Base-by-base conservation (phyloP, 1,140 invertebrate species). In the Cydia splendana region DNA sequence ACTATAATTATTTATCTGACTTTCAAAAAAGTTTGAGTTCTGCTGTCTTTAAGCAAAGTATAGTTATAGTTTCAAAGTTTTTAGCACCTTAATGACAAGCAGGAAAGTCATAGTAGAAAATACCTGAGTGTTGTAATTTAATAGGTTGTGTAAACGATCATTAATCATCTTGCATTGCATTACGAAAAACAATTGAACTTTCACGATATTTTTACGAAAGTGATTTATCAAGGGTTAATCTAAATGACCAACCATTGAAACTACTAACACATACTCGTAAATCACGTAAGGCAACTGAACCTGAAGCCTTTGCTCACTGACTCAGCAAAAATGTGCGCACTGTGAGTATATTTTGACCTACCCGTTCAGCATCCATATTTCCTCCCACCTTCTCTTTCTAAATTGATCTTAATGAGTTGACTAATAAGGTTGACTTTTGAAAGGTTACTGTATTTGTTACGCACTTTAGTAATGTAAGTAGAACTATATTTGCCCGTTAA, bases 251-350 rank as follows among this genome's bases (percentile, higher is more conserved):
- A 15, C 4, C 15, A 51, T 48, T 48, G 13, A 48, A 48, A 48
- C 48, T 48, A 48, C 45, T 51, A 51, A 15, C 48, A 48, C 45
- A 51, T 42, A 15, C 48, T 51, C 48, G 48, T 51, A 51, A 51
- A 51, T 51, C 48, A 15, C 48, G 48, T 15, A 4, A 51, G 48
- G 48, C 48, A 51, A 57, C 53, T 57, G 53, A 57, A 18, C 48
- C 53, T 57, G 53, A 18, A 57, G 53, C 53, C 53, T 57, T 57
- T 57, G n/a, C 53, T 18, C 53, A 57, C 15, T 57, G 53, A 57
- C n/a, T 57, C 53, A 57, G 53, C 53, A 18, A 57, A 57, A 57
- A 57, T 57, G 53, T 15, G 15, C n/a, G 15, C 53, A 57, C 53
- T 57, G 5, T 20, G n/a, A 57, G 18, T 57, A 57, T 57, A 57